Evolutionary conservation across 2,113 vertebrate genomes (phyloP), one percentile per base, ranked within the genome.

Genomic region (Gyps fulvus): DNA sequence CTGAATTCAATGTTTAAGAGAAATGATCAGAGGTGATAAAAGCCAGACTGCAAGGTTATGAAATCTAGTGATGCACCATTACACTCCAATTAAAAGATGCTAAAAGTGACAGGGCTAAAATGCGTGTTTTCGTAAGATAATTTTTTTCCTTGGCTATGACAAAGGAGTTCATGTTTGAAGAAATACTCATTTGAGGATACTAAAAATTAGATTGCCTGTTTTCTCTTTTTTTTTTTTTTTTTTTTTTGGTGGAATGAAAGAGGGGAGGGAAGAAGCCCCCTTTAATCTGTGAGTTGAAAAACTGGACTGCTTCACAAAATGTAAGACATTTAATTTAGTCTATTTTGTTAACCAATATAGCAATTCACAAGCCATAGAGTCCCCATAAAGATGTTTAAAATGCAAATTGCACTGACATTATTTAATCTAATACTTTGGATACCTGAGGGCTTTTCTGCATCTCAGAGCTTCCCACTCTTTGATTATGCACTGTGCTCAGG

Each of bases 41-140:
- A 81, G n/a, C 57, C 84, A 88, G 38, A 55, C 74, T 90, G 31
- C 29, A 82, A 93, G 66, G 77, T 93, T 94, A 65, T 54, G 55
- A 77, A 88, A 85, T 86, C 38, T 50, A 57, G 54, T 59, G 49
- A 87, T 95, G 84, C 58, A 36, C 47, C 50, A 91, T 95, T 97
- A 86, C 84, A 86, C 32, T 66, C 47, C 78, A 95, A 87, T 97
- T 97, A 95, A 91, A 94, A 91, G 91, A 92, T 83, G 47, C 55
- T 77, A 65, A 72, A 91, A 95, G 36, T 89, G 69, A 76, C 4
- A 79, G 29, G 10, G 29, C 8, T 83, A 8, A 87, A 70, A 84
- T 54, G 7, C 6, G 13, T n/a, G 54, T 10, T 83, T 94, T 85
- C 3, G 0, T 47, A 54, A 67, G 23, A 76, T 52, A 70, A 6